Evolutionary conservation across 1,140 invertebrate species (phyloP).

Genomic region (Paraescarpia echinospica): DNA sequence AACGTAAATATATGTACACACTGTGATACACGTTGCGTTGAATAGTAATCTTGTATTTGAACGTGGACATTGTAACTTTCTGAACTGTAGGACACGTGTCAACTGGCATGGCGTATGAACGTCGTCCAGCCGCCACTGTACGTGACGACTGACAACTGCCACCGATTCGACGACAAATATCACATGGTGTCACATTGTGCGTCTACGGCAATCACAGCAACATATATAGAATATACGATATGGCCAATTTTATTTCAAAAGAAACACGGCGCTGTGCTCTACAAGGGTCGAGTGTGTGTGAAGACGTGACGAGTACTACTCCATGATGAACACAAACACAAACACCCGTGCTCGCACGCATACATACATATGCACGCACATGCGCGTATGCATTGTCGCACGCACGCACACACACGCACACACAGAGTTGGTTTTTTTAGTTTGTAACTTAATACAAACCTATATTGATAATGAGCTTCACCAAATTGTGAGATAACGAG

Average conservation of each 20-base stretch:
- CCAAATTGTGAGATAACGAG: too few relatives aligned
- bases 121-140: not conserved
- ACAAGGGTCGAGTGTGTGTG: not conserved
- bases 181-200: not conserved
- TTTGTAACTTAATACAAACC: too few relatives aligned
- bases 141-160: not conserved
- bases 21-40: not conserved
- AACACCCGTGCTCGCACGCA: too few relatives aligned
- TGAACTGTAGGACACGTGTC: not conserved
- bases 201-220: not conserved
- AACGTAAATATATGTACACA: too few relatives aligned
- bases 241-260: not conserved
- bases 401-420: too few relatives aligned
- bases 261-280: not conserved
- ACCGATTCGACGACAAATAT: not conserved
- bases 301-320: too few relatives aligned
- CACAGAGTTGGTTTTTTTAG: too few relatives aligned
- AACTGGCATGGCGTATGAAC: not conserved
- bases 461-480: too few relatives aligned
- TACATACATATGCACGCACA: too few relatives aligned
- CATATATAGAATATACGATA: not conserved
- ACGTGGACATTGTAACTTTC: not conserved
- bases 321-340: too few relatives aligned
- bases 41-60: not conserved
- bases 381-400: too few relatives aligned